Conservation (phyloP, 2,888 invertebrate genomes). For the Drosophila rellima region DNA sequence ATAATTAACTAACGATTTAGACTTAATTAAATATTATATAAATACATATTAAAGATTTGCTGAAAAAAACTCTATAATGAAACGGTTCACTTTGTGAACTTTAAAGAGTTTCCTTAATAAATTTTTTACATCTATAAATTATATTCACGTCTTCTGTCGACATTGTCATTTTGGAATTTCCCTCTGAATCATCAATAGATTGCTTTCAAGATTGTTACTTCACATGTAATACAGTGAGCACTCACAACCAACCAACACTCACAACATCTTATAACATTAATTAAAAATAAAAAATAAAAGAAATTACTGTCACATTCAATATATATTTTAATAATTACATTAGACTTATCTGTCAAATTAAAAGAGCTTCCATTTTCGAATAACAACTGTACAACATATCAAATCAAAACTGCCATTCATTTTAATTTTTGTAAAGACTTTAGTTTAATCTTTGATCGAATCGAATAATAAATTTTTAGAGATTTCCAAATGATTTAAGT, state of each 20-base stretch:
- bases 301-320: not conserved
- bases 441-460: constrained; percentile 33
- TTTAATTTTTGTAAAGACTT: constrained; percentile 13
- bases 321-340: not conserved
- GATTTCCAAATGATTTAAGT: constrained; percentile 55
- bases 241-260: not conserved
- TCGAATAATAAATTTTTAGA: constrained; percentile 56
- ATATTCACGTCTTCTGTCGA: not conserved
- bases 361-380: not conserved
- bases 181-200: not conserved
- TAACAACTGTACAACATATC: not conserved
- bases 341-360: not conserved
- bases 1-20: not conserved
- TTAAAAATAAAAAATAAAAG: not conserved
- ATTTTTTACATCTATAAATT: not conserved
- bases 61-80: not conserved
- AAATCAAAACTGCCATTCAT: not conserved
- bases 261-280: no score
- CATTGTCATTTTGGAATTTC: not conserved
- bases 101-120: not conserved
- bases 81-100: not conserved
- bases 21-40: not conserved
- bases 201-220: not conserved
- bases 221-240: not conserved
- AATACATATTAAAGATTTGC: no score